Evolutionary conservation across 2,797 vertebrate species (phyloP).

Genomic region (Peromyscus aztecus): DNA sequence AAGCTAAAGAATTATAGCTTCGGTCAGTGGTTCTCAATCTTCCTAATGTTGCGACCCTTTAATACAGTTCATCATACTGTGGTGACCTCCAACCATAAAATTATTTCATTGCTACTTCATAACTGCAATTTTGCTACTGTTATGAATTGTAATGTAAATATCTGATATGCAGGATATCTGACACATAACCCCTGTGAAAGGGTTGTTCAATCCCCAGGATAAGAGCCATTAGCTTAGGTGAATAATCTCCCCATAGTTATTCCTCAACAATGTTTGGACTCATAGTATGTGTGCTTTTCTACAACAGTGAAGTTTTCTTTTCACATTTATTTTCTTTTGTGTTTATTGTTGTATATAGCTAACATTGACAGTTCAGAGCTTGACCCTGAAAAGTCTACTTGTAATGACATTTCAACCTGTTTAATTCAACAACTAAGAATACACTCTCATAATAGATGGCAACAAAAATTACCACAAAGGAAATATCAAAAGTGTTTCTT

Average conservation of each 20-base stretch:
- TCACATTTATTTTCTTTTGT: conserved; percentile 30
- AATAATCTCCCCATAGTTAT: not conserved
- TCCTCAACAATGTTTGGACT: not conserved
- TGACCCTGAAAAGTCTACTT: not conserved
- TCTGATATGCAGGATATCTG: not conserved
- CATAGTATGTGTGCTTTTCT: not conserved
- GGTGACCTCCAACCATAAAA: not conserved
- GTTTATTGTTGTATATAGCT: conserved; percentile 19
- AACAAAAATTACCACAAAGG: not conserved
- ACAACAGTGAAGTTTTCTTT: not conserved
- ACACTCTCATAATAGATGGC: not conserved
- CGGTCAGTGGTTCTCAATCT: not conserved
- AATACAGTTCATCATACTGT: not conserved
- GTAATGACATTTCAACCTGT: conserved; percentile 27
- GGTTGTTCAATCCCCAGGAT: not conserved
- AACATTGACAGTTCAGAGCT: not conserved
- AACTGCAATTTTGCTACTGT: not conserved
- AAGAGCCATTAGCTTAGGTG: not conserved
- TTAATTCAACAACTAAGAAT: not conserved
- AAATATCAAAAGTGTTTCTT: conserved; percentile 8
- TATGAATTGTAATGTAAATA: not conserved
- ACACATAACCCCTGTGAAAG: too few species aligned
- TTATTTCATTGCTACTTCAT: not conserved
- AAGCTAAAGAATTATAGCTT: not conserved
- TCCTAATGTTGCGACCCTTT: not conserved